Evolutionary conservation across 1,140 invertebrate genomes (phyloP).

Genomic region (Stegodyphus dumicola): DNA sequence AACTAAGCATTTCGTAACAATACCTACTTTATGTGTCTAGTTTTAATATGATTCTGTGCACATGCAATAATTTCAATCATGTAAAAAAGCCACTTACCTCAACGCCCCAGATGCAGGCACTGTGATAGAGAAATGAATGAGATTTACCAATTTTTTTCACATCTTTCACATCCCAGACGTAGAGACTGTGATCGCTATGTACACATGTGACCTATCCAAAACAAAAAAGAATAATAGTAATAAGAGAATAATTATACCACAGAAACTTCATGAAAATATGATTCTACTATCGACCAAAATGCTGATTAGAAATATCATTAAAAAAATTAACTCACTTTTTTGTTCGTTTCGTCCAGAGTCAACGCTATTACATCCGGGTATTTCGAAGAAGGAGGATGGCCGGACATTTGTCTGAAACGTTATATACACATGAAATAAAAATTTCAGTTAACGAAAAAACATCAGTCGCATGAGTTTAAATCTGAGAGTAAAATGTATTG

Average conservation of each 20-base stretch:
- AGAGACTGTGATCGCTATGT: constrained; percentile 96
- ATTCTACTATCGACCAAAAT: too few species aligned
- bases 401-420: constrained; percentile 77
- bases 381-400: constrained; percentile 81
- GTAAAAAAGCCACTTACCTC: constrained; percentile 75
- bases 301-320: too few species aligned
- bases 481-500: too few species aligned
- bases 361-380: constrained; percentile 91
- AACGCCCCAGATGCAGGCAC: constrained; percentile 95
- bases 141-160: constrained; percentile 91
- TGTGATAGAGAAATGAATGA: constrained; percentile 93
- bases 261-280: too few species aligned
- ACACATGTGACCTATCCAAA: constrained; percentile 79
- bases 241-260: too few species aligned
- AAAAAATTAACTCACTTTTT: constrained; percentile 72
- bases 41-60: too few species aligned
- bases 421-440: background rate
- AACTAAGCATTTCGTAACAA: too few species aligned
- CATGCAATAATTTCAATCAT: too few species aligned
- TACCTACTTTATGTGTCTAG: too few species aligned
- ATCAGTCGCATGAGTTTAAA: too few species aligned
- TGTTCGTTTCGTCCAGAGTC: constrained; percentile 84
- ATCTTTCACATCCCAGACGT: constrained; percentile 94
- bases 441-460: too few species aligned
- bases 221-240: too few species aligned